Evolutionary conservation across 2,113 vertebrate genomes (phyloP).

Genomic region (Morone chrysops): DNA sequence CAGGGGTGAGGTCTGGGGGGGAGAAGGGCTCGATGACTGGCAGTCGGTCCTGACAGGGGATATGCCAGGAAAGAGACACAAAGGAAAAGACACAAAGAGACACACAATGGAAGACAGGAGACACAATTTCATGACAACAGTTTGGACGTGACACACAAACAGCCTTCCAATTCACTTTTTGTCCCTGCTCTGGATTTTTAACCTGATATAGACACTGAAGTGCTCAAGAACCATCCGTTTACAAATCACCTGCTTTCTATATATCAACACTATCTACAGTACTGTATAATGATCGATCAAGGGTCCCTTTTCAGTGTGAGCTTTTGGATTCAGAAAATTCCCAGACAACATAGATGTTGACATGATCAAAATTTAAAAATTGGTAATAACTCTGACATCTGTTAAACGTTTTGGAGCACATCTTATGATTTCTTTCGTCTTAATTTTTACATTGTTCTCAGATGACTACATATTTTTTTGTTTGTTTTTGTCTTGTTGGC

Average conservation of each 20-base stretch:
- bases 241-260: neutral
- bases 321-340: too few relatives aligned
- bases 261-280: neutral
- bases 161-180: neutral
- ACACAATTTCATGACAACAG: neutral
- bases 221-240: neutral
- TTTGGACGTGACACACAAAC: slow-evolving; percentile 6
- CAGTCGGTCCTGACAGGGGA: slow-evolving; percentile 72
- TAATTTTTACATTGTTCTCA: neutral
- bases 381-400: too few relatives aligned
- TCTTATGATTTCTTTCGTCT: too few relatives aligned
- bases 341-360: too few relatives aligned
- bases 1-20: slow-evolving; percentile 76
- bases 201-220: neutral
- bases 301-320: neutral
- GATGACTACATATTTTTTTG: too few relatives aligned
- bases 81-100: slow-evolving; percentile 45
- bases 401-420: too few relatives aligned
- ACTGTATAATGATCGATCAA: neutral
- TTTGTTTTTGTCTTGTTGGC: neutral
- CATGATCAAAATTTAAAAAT: too few relatives aligned
- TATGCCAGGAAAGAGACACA: slow-evolving; percentile 38
- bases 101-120: slow-evolving; percentile 19
- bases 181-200: neutral
- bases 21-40: slow-evolving; percentile 76